A percentile compares a stretch with the other conserved stretches of the same genome.
These are phyloP conservation scores for Scaptomyza graminum DNA, from an alignment of 1,140 invertebrate species.

Conservation along the genomic window DNA sequence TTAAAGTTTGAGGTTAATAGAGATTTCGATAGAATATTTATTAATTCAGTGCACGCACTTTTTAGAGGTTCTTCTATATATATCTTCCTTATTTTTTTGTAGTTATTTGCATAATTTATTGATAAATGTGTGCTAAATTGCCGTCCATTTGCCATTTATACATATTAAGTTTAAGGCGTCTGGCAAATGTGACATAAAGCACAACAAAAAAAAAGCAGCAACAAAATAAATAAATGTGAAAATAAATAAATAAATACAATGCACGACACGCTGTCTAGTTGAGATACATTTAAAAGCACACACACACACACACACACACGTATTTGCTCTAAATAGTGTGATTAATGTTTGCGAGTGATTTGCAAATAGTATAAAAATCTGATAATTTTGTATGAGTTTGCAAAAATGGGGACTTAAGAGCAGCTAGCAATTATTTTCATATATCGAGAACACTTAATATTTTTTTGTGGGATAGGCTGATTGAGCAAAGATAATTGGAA, in stretches of 20 bases:
- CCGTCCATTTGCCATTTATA: constrained; percentile 39
- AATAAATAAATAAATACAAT: constrained; percentile 5
- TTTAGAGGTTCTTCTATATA: too few species aligned
- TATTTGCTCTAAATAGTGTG: neutral
- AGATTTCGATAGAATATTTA: too few species aligned
- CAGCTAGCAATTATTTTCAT: too few species aligned
- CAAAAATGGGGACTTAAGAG: too few species aligned
- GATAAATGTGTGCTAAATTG: constrained; percentile 43
- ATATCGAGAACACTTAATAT: too few species aligned
- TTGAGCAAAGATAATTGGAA: too few species aligned
- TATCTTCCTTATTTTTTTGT: too few species aligned
- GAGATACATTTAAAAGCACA: neutral
- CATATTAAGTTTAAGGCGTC: constrained; percentile 49
- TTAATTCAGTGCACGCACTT: too few species aligned
- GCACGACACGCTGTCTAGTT: constrained; percentile 50
- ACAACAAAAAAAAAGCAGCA: constrained; percentile 3
- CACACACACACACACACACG: neutral
- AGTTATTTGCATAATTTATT: constrained; percentile 42
- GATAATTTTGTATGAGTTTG: neutral
- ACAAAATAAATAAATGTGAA: constrained; percentile 19
- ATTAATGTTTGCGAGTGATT: neutral
- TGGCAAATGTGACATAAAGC: constrained; percentile 39
- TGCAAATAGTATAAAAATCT: neutral
- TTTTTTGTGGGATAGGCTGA: neutral
- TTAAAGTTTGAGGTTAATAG: too few species aligned